Evolutionary conservation across 2,113 vertebrate species (phyloP), one percentile per base, ranked within the genome.

Genomic region (Reinhardtius hippoglossoides): DNA sequence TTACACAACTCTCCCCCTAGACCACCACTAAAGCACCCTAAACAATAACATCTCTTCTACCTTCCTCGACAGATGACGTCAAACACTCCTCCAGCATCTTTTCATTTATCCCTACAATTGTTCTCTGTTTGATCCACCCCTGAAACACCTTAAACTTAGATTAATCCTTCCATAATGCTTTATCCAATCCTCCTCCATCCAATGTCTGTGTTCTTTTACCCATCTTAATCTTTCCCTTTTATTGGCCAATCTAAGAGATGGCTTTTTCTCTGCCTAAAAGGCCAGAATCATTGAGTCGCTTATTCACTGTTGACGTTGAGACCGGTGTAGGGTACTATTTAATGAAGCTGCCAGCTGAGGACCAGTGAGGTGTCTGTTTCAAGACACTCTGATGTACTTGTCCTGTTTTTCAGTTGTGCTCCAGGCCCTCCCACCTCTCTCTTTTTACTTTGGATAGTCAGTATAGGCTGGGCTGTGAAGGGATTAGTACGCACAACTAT

Each of bases 271-370:
- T 50, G 27, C 58, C 27, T 60, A 9, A 26, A 60, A 35, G 18
- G 58, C 2, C 27, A 60, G 27, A 16, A 60, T 60, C 7, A 7
- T 35, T 15, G 14, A 20, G 62, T 46, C 15, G 7, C 40, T 9
- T 42, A 37, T 46, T 50, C 7, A 48, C 23, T 50, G 16, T 13
- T 50, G 23, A 66, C 16, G 5, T 26, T 46, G 14, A 64, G 14
- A 24, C 21, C 23, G 23, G 14, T 8, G 37, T 64, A 16, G 3
- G 62, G 12, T 63, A 44, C 37, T 12, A 24, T 44, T 63, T 63
- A 63, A 24, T 23, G 62, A 64, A 64, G 62, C 40, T 46, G 40
- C 42, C 62, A 46, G 37, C 35, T 63, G 61, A 63, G 16, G 61
- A 63, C n/a, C 5, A 26, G 40, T 64, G 40, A 64, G 40, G 14